phyloP scores from a whole-genome alignment of 2,888 invertebrate species.

The Cepaea hortensis region DNA sequence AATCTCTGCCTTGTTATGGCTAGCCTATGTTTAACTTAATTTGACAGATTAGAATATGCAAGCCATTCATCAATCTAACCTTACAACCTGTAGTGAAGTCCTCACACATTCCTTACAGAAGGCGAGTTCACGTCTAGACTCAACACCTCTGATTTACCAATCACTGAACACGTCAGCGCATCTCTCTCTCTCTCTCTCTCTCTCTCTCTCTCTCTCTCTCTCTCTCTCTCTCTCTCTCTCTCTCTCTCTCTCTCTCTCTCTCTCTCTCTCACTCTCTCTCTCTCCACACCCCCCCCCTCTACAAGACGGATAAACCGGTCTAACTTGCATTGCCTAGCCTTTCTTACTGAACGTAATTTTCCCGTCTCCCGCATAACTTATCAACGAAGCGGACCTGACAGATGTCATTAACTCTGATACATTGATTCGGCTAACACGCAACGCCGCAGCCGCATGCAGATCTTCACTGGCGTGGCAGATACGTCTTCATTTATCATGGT shows the following conservation, averaged over 20 bases:
- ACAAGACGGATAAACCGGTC: neutral
- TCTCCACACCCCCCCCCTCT: neutral
- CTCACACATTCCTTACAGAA: too few relatives aligned
- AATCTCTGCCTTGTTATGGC: too few relatives aligned
- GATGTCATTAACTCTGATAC: conserved; percentile 2
- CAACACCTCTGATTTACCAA: neutral
- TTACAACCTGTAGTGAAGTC: too few relatives aligned
- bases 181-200: neutral
- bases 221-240: neutral
- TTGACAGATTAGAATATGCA: too few relatives aligned
- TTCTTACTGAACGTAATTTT: neutral
- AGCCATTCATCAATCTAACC: too few relatives aligned
- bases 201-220: neutral
- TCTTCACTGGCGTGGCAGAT: neutral
- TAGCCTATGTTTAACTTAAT: too few relatives aligned
- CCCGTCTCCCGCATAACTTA: neutral
- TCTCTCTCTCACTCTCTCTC: neutral
- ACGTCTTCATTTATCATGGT: neutral
- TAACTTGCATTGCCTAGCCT: neutral
- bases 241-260: neutral
- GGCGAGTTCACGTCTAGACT: too few relatives aligned
- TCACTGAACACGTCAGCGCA: neutral
- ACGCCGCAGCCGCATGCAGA: neutral
- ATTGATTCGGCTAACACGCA: neutral
- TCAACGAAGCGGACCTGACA: neutral